Conservation (phyloP, 2,113 vertebrate genomes). For the Formicarius rufipectus region DNA sequence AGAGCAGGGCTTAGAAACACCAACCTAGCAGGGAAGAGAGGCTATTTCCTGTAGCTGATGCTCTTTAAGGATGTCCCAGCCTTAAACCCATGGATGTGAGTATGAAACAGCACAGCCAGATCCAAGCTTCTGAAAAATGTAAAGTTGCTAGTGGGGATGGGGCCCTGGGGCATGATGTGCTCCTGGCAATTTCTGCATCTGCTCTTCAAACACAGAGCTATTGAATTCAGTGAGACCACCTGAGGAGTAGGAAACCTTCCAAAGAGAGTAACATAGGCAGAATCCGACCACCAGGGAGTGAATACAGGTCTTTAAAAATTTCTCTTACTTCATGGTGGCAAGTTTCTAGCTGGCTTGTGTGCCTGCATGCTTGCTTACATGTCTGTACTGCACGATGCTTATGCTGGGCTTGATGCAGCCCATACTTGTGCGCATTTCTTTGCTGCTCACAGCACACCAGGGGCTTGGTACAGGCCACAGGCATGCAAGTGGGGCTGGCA, state of each 20-base stretch:
- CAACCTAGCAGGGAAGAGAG: background rate
- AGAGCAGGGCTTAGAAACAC: background rate
- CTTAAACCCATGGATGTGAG: background rate
- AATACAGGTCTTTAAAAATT: background rate
- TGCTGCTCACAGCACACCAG: background rate
- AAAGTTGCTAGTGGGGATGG: background rate
- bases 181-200: constrained; percentile 14
- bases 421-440: fast-evolving
- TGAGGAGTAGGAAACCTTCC: constrained; percentile 3
- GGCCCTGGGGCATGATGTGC: background rate
- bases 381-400: fast-evolving
- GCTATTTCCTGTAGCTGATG: background rate
- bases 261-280: background rate
- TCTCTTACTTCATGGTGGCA: background rate
- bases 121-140: background rate
- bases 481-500: fast-evolving
- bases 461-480: background rate
- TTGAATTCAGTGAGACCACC: background rate
- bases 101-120: background rate
- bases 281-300: background rate
- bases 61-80: background rate
- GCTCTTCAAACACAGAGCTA: background rate
- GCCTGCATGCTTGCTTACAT: fast-evolving
- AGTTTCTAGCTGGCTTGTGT: background rate
- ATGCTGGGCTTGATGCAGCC: background rate